These are phyloP conservation scores for Dicaeum eximium DNA, from an alignment of 2,113 vertebrate genomes.

Conservation along the genomic window DNA sequence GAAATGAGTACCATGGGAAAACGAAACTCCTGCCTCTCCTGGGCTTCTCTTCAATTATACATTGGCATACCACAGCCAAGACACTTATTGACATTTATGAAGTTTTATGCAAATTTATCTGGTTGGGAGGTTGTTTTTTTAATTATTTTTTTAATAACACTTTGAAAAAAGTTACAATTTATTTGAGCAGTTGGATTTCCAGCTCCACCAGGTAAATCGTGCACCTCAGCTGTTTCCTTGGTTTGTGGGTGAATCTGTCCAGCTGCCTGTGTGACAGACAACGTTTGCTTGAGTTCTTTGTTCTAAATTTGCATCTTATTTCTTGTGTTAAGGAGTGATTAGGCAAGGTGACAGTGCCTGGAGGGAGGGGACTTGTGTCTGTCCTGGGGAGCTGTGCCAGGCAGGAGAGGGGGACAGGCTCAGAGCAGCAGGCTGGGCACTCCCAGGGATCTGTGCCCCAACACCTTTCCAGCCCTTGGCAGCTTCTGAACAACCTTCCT, in stretches of 20 bases:
- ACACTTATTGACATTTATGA: neutral
- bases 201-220: rapidly evolving
- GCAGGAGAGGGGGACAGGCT: neutral
- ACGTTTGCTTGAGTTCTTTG: neutral
- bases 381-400: neutral
- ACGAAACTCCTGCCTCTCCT: slow-evolving; percentile 7
- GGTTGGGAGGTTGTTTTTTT: neutral
- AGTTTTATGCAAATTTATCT: neutral
- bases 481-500: neutral
- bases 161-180: neutral
- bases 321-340: neutral
- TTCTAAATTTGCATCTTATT: neutral
- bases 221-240: rapidly evolving
- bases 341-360: neutral
- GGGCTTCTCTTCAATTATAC: slow-evolving; percentile 26
- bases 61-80: neutral
- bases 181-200: neutral
- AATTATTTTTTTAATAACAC: neutral
- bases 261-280: neutral
- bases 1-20: slow-evolving; percentile 17
- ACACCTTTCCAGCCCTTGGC: neutral
- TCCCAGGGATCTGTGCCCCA: neutral
- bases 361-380: neutral
- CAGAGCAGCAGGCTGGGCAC: neutral
- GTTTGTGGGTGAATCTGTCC: neutral